Evolutionary conservation across 1,140 invertebrate species (phyloP).

Genomic region (Tenebrio molitor): DNA sequence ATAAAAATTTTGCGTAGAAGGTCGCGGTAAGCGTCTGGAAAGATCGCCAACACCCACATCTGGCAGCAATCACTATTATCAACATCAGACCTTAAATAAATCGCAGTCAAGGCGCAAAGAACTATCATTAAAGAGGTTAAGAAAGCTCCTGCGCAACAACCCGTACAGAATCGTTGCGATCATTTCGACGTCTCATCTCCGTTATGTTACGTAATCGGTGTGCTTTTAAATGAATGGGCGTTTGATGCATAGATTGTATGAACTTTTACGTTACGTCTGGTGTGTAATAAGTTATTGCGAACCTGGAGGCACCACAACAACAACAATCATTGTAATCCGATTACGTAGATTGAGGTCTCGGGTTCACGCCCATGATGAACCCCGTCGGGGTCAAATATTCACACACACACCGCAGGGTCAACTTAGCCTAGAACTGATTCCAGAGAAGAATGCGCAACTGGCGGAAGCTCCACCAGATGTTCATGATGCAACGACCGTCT

Average conservation of each 20-base stretch:
- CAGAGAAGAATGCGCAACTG: not conserved
- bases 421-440: constrained; percentile 7
- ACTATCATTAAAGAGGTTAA: constrained; percentile 19
- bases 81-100: not conserved
- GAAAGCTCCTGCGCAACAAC: constrained; percentile 25
- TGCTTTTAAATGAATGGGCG: constrained; percentile 35
- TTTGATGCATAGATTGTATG: constrained; percentile 19
- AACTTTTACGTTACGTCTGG: constrained; percentile 29
- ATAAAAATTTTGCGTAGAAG: too few species aligned
- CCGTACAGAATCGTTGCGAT: not conserved
- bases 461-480: not conserved
- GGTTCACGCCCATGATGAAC: constrained; percentile 33
- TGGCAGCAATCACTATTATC: not conserved
- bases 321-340: constrained; percentile 37
- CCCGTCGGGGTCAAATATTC: constrained; percentile 31
- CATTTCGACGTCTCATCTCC: constrained; percentile 16
- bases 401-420: constrained; percentile 16
- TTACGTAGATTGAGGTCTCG: constrained; percentile 38
- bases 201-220: constrained; percentile 22
- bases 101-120: not conserved
- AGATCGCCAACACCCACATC: too few species aligned
- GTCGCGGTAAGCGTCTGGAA: too few species aligned
- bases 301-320: constrained; percentile 30
- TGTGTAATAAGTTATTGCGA: constrained; percentile 40
- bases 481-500: not conserved